Percentiles rank a stretch among this genome's conserved stretches.
These are phyloP conservation scores for Hiodon alosoides DNA, from an alignment of 2,113 vertebrate species.

Conservation along the genomic window DNA sequence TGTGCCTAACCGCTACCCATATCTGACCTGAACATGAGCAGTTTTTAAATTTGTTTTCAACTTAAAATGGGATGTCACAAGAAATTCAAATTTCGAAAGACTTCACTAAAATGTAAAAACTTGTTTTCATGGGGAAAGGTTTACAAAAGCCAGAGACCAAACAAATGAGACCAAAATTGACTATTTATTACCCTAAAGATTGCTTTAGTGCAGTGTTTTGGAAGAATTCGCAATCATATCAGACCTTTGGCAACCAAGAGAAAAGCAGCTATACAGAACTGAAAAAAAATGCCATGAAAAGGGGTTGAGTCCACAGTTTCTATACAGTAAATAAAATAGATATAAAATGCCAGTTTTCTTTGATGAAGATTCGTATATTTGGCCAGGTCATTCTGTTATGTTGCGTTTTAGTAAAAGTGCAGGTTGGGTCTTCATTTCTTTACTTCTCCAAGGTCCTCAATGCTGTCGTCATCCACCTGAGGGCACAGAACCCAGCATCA, in stretches of 20 bases:
- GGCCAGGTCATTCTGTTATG: constrained; percentile 72
- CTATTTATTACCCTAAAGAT: constrained; percentile 80
- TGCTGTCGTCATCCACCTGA: constrained; percentile 97
- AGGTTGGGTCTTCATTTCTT: constrained; percentile 85
- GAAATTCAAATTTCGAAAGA: no score
- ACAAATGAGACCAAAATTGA: constrained; percentile 60
- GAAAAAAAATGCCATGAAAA: constrained; percentile 63
- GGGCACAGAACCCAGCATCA: constrained; percentile 21
- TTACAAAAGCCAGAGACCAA: constrained; percentile 23
- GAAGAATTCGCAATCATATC: constrained; percentile 63
- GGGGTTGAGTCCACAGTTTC: constrained; percentile 66
- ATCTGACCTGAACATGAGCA: no score
- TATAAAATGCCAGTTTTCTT: constrained; percentile 68
- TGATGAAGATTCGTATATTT: constrained; percentile 60
- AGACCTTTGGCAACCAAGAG: constrained; percentile 86
- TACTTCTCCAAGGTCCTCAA: constrained; percentile 96
- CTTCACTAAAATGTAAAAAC: no score
- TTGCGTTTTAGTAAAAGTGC: constrained; percentile 76
- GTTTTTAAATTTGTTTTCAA: no score
- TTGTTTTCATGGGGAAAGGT: background rate
- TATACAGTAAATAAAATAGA: constrained; percentile 76
- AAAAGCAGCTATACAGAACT: constrained; percentile 79
- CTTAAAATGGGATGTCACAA: no score
- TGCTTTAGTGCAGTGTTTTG: constrained; percentile 71
- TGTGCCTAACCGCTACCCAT: no score